Base-by-base conservation (phyloP, 2,888 invertebrate genomes). In the Tachina grossa region DNA sequence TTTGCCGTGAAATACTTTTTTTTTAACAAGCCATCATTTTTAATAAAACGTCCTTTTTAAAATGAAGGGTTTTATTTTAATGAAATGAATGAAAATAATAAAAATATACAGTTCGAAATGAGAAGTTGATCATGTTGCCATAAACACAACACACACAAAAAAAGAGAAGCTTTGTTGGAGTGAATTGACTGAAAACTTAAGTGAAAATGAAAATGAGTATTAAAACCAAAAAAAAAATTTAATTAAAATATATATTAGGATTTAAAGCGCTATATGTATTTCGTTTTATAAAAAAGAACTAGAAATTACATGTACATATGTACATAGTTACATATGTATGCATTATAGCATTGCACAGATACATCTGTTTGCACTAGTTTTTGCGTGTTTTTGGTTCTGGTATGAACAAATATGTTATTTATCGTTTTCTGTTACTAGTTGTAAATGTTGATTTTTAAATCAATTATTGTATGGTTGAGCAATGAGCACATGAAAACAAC, bases 91-190 rank as follows among this genome's bases (percentile, higher is more conserved):
- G 43, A 78, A 55, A 74, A 63, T 45, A 22, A 45, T 11, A 19
- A 63, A 68, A 43, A 68, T 59, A 39, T 63, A 63, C 53, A 77
- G 53, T 74, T 55, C 16, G 14, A 83, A 77, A 69, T 41, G 72
- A 61, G 74, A 57, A 85, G 77, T 75, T 85, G 69, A 66, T 80
- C 76, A 66, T 85, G 81, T 59, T 85, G 81, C 59, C 74, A 69
- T 78, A 59, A 85, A 63, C 22, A 49, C 22, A 75, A 82, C 74
- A 85, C 68, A 85, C 63, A 69, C 51, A 74, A 85, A 77, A 49
- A 79, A 72, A 85, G 83, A 71, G 45, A 51, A 31, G n/a, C 31
- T 5, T 1, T 31, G 53, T 59, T 78, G 39, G 9, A 8, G n/a
- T 9, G 9, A 80, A 74, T 16, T 71, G 11, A 45, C 43, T 55